Percentiles rank a stretch among this genome's conserved stretches.
Conservation (phyloP, 2,888 invertebrate species). For the Phyto melanocephala region DNA sequence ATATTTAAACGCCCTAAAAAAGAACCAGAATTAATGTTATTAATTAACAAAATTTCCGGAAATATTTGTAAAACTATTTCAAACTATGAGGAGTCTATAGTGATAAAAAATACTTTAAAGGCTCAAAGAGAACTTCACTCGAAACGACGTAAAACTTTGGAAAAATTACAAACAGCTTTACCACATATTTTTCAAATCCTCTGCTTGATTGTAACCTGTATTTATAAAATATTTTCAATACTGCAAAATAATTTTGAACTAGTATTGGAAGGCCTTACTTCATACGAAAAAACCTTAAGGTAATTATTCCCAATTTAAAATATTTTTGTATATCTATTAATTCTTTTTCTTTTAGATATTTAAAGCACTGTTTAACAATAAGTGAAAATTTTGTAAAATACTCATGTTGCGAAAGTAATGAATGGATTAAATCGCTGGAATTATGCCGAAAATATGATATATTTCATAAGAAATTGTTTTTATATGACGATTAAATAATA, state of each 20-base stretch:
- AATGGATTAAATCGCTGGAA: conserved; percentile 71
- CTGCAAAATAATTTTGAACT: conserved; percentile 48
- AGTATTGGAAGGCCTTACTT: conserved; percentile 7
- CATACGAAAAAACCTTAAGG: conserved; percentile 51
- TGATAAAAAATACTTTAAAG: conserved; percentile 66
- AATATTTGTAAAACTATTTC: conserved; percentile 64
- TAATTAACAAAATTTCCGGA: conserved; percentile 68
- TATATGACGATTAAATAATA: background rate
- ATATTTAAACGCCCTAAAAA: conserved; percentile 70
- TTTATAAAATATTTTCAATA: conserved; percentile 45
- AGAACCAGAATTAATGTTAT: conserved; percentile 70
- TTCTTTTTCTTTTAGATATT: conserved; percentile 66
- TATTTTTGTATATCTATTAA: background rate
- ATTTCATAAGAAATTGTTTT: conserved; percentile 34
- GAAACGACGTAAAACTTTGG: conserved; percentile 70
- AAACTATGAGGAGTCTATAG: conserved; percentile 69
- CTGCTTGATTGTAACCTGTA: conserved; percentile 30
- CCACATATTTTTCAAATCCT: conserved; percentile 65
- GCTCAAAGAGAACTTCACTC: conserved; percentile 69
- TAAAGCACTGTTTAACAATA: conserved; percentile 68
- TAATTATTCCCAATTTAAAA: conserved; percentile 21
- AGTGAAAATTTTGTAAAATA: conserved; percentile 69
- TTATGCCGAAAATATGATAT: conserved; percentile 65
- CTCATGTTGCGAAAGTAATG: conserved; percentile 69
- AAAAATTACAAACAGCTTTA: conserved; percentile 66